Base-by-base conservation (phyloP, 2,888 invertebrate species). In the Caenorhabditis macrosperma region DNA sequence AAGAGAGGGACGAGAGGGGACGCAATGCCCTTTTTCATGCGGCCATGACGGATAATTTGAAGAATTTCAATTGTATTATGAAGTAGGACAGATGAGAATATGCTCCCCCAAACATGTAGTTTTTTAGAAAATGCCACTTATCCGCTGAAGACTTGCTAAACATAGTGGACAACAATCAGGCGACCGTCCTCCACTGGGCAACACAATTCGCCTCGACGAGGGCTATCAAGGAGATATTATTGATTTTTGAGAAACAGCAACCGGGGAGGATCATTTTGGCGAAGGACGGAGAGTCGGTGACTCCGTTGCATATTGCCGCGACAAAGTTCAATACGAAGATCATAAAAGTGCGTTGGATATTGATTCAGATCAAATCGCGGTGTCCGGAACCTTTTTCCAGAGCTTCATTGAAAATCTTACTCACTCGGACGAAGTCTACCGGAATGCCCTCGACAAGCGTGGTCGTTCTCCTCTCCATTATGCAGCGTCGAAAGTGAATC, bases 271-370 rank as follows among this genome's bases (percentile, higher is more conserved):
- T 76, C 6, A 67, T 82, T 74, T 48, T 88, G 6, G 69, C 78
- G 0, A 82, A 82, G 59, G 88, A 88, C 38, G 59, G 64, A 7
- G 85, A 85, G 10, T 79, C 72, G 12, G 86, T 89, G 7, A 89
- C 88, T 0, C 85, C 89, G 1, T 33, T 89, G 5, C 89, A 89
- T 50, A 81, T 89, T 7, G 87, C 89, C 1, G 88, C 88, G 1
- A 78, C 81, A 1, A 82, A 83, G 35, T 61, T 63, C 9, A 81
- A 84, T 20, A 79, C 82, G 0, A 87, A 84, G 68, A 82, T 87
- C 24, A 68, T 89, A 28, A 86, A 85, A 61, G 87, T 88, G 17
- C 15, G 33, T 33, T n/a, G n/a, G 54, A 28, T n/a, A 7, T 30
- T 26, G 2, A 30, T 20, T 35, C 12, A 20, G n/a, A n/a, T n/a